phyloP scores from a whole-genome alignment of 2,113 vertebrate genomes.

The Heteronetta atricapilla region DNA sequence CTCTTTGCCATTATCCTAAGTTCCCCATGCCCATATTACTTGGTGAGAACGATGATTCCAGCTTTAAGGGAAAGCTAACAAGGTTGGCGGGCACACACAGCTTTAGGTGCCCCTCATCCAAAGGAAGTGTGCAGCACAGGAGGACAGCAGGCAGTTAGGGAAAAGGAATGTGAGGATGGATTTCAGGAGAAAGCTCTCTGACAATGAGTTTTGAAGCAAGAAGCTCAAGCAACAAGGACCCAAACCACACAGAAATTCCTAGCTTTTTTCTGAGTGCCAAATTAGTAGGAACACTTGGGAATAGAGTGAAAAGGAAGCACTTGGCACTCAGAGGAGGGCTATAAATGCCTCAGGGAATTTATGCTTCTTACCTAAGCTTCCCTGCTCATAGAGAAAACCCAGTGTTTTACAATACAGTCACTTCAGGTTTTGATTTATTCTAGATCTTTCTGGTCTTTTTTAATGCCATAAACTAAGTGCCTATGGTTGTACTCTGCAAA shows the following conservation, averaged over 20 bases:
- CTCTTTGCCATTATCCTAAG: background rate
- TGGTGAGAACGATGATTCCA: background rate
- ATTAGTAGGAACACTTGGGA: background rate
- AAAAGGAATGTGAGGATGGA: background rate
- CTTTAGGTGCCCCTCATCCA: background rate
- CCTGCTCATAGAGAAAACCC: background rate
- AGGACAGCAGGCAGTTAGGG: background rate
- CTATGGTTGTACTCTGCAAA: background rate
- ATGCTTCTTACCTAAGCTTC: background rate
- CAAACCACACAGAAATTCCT: background rate
- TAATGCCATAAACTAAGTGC: background rate
- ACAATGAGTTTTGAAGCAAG: background rate
- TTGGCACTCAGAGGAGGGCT: background rate
- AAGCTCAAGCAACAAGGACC: background rate
- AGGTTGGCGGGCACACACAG: background rate
- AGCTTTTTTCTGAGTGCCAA: background rate
- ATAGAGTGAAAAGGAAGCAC: background rate
- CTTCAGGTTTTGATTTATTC: background rate
- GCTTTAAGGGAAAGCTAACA: background rate
- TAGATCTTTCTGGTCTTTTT: background rate
- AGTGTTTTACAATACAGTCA: background rate
- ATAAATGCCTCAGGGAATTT: background rate
- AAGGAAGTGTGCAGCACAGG: background rate
- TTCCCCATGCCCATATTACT: background rate
- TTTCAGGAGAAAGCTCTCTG: constrained; percentile 18